Evolutionary conservation across 2,888 invertebrate species (phyloP).

Genomic region (Drosophila prolongata): DNA sequence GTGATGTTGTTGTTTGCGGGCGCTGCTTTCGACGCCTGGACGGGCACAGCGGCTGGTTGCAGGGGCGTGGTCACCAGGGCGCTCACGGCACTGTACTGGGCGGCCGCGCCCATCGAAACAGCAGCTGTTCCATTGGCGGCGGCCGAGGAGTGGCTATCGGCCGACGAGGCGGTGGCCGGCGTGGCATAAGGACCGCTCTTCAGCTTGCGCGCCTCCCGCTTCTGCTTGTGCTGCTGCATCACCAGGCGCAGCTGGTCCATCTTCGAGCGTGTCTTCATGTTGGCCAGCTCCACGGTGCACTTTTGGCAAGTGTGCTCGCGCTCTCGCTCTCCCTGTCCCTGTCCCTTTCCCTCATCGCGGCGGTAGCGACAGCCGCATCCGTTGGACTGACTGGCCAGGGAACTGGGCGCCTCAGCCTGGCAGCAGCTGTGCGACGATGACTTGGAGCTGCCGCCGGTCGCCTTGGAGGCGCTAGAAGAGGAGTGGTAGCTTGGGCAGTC

Average conservation of each 20-base stretch:
- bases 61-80: constrained; percentile 54
- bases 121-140: constrained; percentile 4
- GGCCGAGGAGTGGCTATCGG: constrained; percentile 6
- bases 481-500: constrained; percentile 31
- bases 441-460: constrained; percentile 16
- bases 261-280: constrained; percentile 93
- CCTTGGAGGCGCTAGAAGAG: constrained; percentile 7
- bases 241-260: constrained; percentile 94
- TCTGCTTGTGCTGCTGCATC: constrained; percentile 94
- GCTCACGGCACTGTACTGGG: constrained; percentile 38
- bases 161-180: constrained; percentile 17
- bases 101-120: constrained; percentile 41
- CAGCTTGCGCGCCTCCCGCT: constrained; percentile 91
- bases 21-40: constrained; percentile 10
- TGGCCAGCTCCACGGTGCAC: constrained; percentile 88
- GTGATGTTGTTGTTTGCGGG: constrained; percentile 31
- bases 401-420: constrained; percentile 18
- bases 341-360: constrained; percentile 49
- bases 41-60: constrained; percentile 28
- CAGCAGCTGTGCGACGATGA: constrained; percentile 37
- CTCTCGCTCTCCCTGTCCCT: constrained; percentile 20
- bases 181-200: constrained; percentile 88
- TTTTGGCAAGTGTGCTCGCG: constrained; percentile 82
- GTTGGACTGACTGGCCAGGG: constrained; percentile 23
- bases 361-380: constrained; percentile 79